Percentiles rank a stretch among this genome's conserved stretches.
Conservation (phyloP, 2,888 invertebrate genomes). For the Nudaria mundana region DNA sequence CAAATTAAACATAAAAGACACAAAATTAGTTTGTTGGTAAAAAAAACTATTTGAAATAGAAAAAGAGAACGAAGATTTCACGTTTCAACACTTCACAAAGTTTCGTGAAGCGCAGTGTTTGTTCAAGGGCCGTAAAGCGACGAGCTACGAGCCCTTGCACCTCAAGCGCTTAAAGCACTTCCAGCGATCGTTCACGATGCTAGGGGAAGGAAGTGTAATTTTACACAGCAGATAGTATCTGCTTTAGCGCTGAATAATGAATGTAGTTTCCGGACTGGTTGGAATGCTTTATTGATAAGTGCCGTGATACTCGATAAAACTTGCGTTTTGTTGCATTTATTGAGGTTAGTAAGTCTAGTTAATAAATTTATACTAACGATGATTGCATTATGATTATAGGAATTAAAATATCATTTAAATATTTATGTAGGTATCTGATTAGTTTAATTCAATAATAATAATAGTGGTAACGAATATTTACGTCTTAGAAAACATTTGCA, state of each 20-base stretch:
- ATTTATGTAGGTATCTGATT: too few species aligned
- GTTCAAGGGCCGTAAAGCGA: slow-evolving; percentile 37
- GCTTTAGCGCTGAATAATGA: slow-evolving; percentile 48
- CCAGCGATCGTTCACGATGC: slow-evolving; percentile 31
- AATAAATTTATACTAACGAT: not conserved
- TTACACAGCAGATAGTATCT: slow-evolving; percentile 54
- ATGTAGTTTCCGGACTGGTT: slow-evolving; percentile 43
- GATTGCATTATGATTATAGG: not conserved
- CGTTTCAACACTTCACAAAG: slow-evolving; percentile 30
- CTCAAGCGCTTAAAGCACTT: slow-evolving; percentile 28
- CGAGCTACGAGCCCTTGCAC: slow-evolving; percentile 39
- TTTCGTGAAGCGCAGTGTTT: slow-evolving; percentile 38
- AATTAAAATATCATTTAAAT: not conserved
- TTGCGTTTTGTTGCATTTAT: slow-evolving; percentile 13
- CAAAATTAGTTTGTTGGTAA: too few species aligned
- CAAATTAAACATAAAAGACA: too few species aligned
- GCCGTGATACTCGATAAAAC: slow-evolving; percentile 21
- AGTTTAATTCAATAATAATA: too few species aligned
- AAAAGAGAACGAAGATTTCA: slow-evolving; percentile 25
- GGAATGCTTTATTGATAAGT: slow-evolving; percentile 42
- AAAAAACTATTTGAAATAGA: slow-evolving; percentile 1
- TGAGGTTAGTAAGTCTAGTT: slow-evolving; percentile 4
- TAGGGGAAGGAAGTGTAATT: slow-evolving; percentile 51
- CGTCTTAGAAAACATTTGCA: too few species aligned
- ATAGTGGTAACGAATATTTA: too few species aligned